Evolutionary conservation across 1,140 invertebrate genomes (phyloP), one percentile per base, ranked within the genome.

Genomic region (Eupristina koningsbergeri): DNA sequence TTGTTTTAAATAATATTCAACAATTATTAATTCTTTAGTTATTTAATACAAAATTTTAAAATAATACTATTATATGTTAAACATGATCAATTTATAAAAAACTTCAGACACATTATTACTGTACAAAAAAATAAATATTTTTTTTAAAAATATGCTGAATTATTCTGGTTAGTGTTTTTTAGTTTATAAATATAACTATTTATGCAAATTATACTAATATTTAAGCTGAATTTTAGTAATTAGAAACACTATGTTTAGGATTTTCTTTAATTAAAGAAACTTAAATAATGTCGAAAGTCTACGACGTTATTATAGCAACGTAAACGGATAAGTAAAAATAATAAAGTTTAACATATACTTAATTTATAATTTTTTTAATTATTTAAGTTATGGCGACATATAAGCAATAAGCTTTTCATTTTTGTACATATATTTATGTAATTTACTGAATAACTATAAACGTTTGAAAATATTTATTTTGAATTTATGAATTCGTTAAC

Each of bases 271-370:
- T 67, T 17, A 15, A 67, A 36, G 36, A 67, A 67, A 11, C 31
- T 67, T 67, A 36, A 67, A 34, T 67, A 64, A 64, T 64, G 31
- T 67, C 31, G 63, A 64, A 64, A 64, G 29, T 15, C 63, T 34
- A 67, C 36, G 31, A 67, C 34, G 34, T 67, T 13, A 67, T 39
- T 1, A 3, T 11, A 19, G 17, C 64, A 67, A 36, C 13, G 34
- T 67, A 67, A 67, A 36, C 31, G 22, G 5, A 58, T 26, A 58
- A 13, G 22, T 67, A 34, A 67, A 36, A 0, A 19, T 17, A 67
- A 11, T 36, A 39, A 34, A 67, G 64, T 39, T 31, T 67, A 17
- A 67, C 3, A 67, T 6, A 36, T 36, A 36, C 36, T 36, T 67
- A 67, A 67, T 67, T 67, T 67, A 15, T 67, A 17, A 36, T 67